Evolutionary conservation across 1,140 invertebrate genomes (phyloP).

Genomic region (Conus betulinus): DNA sequence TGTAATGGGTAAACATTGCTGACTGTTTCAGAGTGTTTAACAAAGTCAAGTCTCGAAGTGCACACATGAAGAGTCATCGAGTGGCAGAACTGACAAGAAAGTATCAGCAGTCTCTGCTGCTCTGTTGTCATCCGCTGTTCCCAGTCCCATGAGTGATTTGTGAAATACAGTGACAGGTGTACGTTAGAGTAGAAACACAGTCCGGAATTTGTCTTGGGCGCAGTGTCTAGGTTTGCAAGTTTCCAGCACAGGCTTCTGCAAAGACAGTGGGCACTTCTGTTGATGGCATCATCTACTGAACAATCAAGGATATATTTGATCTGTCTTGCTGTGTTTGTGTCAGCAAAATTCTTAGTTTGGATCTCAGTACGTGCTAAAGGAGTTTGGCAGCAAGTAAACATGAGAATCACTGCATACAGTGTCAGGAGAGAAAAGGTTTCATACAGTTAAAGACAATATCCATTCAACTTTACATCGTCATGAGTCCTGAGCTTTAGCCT

Average conservation of each 20-base stretch:
- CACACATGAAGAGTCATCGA: conserved; percentile 96
- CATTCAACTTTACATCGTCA: neutral
- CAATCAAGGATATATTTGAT: neutral
- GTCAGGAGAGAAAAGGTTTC: neutral
- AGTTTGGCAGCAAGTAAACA: neutral
- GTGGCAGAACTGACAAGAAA: conserved; percentile 62
- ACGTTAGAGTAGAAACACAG: neutral
- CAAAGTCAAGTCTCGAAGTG: conserved; percentile 98
- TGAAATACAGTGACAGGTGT: neutral
- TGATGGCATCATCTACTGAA: neutral
- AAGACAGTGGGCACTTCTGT: no score
- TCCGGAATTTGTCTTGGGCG: neutral
- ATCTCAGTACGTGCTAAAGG: neutral
- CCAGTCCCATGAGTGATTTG: conserved; percentile 20
- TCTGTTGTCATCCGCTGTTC: neutral
- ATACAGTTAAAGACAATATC: neutral
- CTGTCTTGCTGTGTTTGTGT: neutral
- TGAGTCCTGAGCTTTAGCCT: neutral
- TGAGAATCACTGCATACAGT: neutral
- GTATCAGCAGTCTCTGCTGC: neutral
- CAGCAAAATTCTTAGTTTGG: neutral
- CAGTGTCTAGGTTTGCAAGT: neutral
- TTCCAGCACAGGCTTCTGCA: no score
- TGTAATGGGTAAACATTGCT: neutral
- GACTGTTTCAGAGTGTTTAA: conserved; percentile 91